These are phyloP conservation scores for Zaprionus kolodkinae DNA, from an alignment of 1,140 invertebrate species.

Conservation along the genomic window DNA sequence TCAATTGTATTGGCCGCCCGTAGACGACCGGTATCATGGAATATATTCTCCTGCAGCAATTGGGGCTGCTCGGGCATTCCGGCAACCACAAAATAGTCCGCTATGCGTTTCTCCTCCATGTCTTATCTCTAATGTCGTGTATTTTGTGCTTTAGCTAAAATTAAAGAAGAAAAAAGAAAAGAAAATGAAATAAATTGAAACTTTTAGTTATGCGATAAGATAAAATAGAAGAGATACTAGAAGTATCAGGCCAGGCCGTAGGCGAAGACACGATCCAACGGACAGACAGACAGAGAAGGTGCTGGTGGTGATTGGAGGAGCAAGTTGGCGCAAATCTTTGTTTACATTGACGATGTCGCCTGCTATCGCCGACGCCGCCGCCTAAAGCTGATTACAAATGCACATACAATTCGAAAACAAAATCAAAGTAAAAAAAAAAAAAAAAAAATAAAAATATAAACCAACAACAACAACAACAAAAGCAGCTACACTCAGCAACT, in stretches of 20 bases:
- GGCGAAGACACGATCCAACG: background rate
- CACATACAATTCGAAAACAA: slow-evolving; percentile 30
- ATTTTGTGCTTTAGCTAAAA: slow-evolving; percentile 1
- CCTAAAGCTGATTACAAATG: slow-evolving; percentile 52
- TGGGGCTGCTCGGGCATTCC: slow-evolving; percentile 93
- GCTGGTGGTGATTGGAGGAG: background rate
- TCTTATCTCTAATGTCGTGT: slow-evolving; percentile 2
- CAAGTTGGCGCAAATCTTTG: slow-evolving; percentile 59
- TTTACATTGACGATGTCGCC: slow-evolving; percentile 59
- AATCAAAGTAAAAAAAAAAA: slow-evolving; percentile 32
- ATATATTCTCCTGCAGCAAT: slow-evolving; percentile 92
- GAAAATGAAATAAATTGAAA: background rate
- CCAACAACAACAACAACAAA: background rate
- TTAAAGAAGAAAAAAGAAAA: background rate
- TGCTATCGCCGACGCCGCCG: slow-evolving; percentile 29
- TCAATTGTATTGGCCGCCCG: slow-evolving; percentile 89
- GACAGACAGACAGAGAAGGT: background rate
- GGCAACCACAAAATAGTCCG: slow-evolving; percentile 99
- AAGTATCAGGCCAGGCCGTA: too few species aligned
- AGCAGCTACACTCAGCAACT: slow-evolving; percentile 10
- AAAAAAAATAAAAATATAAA: slow-evolving; percentile 22
- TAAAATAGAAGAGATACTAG: background rate
- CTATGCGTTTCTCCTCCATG: slow-evolving; percentile 93
- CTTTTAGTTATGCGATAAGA: slow-evolving; percentile 7
- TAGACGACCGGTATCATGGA: slow-evolving; percentile 91